These are phyloP conservation scores for Octopus sinensis DNA, from an alignment of 1,140 invertebrate species.

Conservation along the genomic window DNA sequence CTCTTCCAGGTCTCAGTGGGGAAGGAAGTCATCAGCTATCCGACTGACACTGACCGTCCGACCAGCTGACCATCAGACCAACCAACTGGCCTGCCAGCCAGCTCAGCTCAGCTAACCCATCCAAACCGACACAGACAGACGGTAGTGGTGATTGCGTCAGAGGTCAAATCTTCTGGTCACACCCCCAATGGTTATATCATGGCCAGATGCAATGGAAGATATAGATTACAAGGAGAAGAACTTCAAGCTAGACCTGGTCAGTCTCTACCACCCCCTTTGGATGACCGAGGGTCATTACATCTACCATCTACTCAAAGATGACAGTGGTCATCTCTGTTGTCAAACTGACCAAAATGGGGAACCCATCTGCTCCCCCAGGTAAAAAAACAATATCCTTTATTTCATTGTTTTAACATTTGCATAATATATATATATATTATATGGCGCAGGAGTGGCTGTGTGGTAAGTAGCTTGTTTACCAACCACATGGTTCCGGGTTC, in stretches of 20 bases:
- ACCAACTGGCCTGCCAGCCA: neutral
- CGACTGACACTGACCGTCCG: neutral
- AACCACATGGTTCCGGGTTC: too few species aligned
- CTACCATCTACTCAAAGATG: constrained; percentile 38
- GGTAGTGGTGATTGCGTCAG: neutral
- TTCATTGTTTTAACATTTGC: too few species aligned
- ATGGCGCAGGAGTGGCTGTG: too few species aligned
- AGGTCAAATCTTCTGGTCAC: neutral
- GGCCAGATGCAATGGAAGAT: constrained; percentile 43
- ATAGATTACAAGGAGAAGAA: constrained; percentile 39
- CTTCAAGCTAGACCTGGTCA: constrained; percentile 37
- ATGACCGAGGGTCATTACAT: constrained; percentile 42
- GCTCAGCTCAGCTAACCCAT: neutral
- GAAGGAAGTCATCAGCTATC: too few species aligned
- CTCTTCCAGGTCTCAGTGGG: too few species aligned
- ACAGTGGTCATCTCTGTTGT: constrained; percentile 33
- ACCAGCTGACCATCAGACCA: constrained; percentile 2
- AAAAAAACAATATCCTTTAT: neutral
- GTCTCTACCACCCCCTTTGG: constrained; percentile 36
- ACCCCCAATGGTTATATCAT: constrained; percentile 25
- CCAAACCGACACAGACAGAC: neutral
- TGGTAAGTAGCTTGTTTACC: too few species aligned
- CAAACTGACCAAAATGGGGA: constrained; percentile 33
- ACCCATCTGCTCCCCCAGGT: constrained; percentile 44
- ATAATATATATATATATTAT: too few species aligned